A percentile compares a stretch with the other conserved stretches of the same genome.
phyloP scores from a whole-genome alignment of 2,888 invertebrate species.

The Ichneumoninae sp. region DNA sequence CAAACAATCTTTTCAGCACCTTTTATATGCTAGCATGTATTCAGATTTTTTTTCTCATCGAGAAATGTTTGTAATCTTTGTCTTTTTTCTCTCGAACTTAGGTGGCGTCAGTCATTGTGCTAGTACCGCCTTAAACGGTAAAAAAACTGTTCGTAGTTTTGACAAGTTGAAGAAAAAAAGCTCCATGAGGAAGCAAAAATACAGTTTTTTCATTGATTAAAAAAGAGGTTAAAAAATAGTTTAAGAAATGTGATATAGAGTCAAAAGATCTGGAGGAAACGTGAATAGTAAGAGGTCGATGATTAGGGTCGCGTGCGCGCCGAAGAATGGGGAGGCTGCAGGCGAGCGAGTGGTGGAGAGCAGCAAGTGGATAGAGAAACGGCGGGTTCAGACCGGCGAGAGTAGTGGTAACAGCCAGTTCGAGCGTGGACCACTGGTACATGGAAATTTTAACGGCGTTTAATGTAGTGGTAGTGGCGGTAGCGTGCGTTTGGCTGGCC shows the following conservation, averaged over 20 bases:
- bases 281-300: background rate
- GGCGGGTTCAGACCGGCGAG: slow-evolving; percentile 25
- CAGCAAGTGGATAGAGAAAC: slow-evolving; percentile 49
- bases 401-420: slow-evolving; percentile 5
- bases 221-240: no score
- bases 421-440: slow-evolving; percentile 25
- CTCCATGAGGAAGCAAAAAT: no score
- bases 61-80: no score
- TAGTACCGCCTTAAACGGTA: no score
- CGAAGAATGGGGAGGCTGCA: background rate
- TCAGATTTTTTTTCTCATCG: no score
- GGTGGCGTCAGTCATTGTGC: no score
- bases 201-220: no score
- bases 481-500: slow-evolving; percentile 18
- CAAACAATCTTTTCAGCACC: no score
- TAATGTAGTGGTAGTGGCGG: slow-evolving; percentile 3
- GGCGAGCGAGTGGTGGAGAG: slow-evolving; percentile 26
- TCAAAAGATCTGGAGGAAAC: background rate
- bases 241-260: background rate
- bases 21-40: no score
- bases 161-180: no score
- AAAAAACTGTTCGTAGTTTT: no score
- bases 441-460: background rate
- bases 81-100: no score
- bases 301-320: background rate